These are phyloP conservation scores for Rhagonycha lutea DNA, from an alignment of 2,888 invertebrate species.

Conservation along the genomic window DNA sequence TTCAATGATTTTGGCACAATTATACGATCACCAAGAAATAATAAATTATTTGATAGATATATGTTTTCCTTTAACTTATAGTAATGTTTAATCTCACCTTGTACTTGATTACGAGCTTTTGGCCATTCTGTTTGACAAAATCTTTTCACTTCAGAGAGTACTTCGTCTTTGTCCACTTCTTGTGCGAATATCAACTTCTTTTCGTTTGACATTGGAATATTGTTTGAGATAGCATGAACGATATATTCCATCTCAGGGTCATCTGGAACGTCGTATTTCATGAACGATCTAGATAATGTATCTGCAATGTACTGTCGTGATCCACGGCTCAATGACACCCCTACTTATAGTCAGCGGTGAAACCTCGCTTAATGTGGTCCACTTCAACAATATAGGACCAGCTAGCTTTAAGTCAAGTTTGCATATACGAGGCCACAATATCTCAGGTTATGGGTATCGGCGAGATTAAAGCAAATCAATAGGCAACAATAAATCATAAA, in stretches of 20 bases:
- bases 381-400: too few species aligned
- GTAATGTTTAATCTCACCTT: slow-evolving; percentile 2
- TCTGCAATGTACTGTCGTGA: too few species aligned
- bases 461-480: too few species aligned
- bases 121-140: slow-evolving; percentile 15
- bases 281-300: slow-evolving; percentile 17
- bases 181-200: neutral
- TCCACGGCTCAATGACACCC: too few species aligned
- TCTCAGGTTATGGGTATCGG: too few species aligned
- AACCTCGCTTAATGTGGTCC: too few species aligned
- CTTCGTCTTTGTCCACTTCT: slow-evolving; percentile 4
- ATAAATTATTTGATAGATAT: slow-evolving; percentile 10
- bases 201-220: slow-evolving; percentile 8
- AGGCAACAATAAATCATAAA: too few species aligned
- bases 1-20: slow-evolving; percentile 6
- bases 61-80: slow-evolving; percentile 15
- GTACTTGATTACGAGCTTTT: slow-evolving; percentile 1
- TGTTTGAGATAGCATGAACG: slow-evolving; percentile 3
- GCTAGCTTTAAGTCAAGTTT: too few species aligned
- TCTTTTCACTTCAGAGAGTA: neutral
- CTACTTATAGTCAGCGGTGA: too few species aligned
- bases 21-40: slow-evolving; percentile 12
- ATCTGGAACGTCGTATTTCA: neutral
- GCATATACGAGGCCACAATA: too few species aligned
- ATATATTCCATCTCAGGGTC: slow-evolving; percentile 7